Conservation (phyloP, 2,113 vertebrate genomes). For the Ceyx cyanopectus region DNA sequence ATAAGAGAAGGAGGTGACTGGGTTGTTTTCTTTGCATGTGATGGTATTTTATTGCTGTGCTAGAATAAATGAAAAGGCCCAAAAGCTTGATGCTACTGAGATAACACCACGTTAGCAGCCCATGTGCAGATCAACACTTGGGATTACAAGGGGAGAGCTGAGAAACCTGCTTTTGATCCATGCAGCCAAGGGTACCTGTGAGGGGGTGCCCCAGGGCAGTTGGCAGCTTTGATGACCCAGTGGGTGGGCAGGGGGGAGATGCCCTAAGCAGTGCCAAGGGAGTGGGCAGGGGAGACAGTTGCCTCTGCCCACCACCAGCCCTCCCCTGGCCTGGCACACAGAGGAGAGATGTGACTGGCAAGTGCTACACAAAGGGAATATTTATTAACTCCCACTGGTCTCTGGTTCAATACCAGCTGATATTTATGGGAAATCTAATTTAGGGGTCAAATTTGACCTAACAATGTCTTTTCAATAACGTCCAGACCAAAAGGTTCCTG, state of each 20-base stretch:
- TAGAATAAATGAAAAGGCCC: neutral
- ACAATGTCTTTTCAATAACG: conserved; percentile 38
- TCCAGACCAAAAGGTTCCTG: conserved; percentile 23
- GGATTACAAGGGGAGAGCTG: neutral
- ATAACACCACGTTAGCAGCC: neutral
- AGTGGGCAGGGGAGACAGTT: neutral
- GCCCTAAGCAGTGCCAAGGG: neutral
- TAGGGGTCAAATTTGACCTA: conserved; percentile 36
- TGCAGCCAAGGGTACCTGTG: neutral
- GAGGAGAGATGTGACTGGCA: neutral
- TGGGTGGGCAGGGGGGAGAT: neutral
- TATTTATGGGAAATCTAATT: conserved; percentile 54
- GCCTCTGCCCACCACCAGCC: neutral
- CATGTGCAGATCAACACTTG: neutral
- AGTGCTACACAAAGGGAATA: neutral
- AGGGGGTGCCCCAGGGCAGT: neutral
- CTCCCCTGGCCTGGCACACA: neutral
- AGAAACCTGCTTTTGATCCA: neutral
- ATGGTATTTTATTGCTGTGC: neutral
- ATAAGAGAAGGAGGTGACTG: neutral
- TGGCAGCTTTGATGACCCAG: neutral
- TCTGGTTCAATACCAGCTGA: neutral
- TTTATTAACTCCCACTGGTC: conserved; percentile 18
- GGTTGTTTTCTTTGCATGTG: neutral
- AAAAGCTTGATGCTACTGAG: neutral